Conservation (phyloP, 2,797 vertebrate genomes). For the Crenuchus spilurus region DNA sequence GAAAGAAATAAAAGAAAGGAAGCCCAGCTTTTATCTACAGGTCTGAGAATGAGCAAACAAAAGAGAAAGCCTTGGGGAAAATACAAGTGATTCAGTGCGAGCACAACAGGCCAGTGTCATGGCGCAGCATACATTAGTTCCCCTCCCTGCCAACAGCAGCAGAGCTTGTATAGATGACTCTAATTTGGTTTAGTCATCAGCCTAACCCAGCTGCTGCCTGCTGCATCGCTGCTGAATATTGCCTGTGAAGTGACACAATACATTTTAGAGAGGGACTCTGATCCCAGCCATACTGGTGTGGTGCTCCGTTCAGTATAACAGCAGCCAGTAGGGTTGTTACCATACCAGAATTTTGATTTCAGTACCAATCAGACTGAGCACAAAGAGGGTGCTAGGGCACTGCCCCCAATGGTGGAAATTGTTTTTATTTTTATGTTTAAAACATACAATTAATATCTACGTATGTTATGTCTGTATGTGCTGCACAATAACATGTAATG, state of each 20-base stretch:
- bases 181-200: slow-evolving; percentile 33
- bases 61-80: slow-evolving; percentile 10
- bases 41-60: slow-evolving; percentile 3
- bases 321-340: no score
- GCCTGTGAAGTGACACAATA: background rate
- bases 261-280: background rate
- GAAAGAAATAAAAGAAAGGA: background rate
- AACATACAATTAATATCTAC: no score
- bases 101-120: slow-evolving; percentile 15
- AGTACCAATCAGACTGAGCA: no score
- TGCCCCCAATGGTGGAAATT: no score
- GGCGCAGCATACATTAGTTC: slow-evolving; percentile 15
- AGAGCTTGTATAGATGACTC: background rate
- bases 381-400: no score
- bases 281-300: background rate
- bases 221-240: background rate
- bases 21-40: background rate
- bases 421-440: no score
- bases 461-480: no score
- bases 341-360: no score
- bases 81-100: background rate
- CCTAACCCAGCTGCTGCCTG: slow-evolving; percentile 6
- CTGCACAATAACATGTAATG: no score
- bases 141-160: slow-evolving; percentile 5
- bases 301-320: no score